Conservation (phyloP, 1,140 invertebrate species). For the Lordiphosa stackelbergi region DNA sequence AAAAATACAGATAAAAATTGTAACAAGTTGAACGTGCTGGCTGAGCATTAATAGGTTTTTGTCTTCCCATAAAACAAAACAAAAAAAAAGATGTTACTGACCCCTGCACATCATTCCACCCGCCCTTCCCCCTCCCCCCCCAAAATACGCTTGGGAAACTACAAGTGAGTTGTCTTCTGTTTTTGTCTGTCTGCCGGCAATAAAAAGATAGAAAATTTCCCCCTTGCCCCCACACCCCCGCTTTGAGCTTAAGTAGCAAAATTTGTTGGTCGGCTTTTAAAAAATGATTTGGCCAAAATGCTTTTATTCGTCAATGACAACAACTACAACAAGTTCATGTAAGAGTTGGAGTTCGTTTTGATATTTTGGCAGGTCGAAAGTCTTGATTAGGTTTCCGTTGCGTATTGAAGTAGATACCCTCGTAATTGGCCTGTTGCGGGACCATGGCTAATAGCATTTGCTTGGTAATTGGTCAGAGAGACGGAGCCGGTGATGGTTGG, state of each 20-base stretch:
- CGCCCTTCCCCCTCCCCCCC: neutral
- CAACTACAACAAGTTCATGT: slow-evolving; percentile 20
- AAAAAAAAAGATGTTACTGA: slow-evolving; percentile 6
- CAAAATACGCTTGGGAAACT: slow-evolving; percentile 35
- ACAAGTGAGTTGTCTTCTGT: slow-evolving; percentile 32
- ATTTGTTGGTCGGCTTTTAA: slow-evolving; percentile 46
- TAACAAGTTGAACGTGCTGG: slow-evolving; percentile 70
- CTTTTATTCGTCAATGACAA: slow-evolving; percentile 10
- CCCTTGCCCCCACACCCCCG: slow-evolving; percentile 8
- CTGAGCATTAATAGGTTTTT: slow-evolving; percentile 72
- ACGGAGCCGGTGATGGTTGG: slow-evolving; percentile 4
- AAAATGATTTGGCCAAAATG: slow-evolving; percentile 57
- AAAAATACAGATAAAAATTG: slow-evolving; percentile 55
- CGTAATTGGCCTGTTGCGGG: slow-evolving; percentile 47
- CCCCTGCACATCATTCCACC: neutral
- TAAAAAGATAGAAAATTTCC: slow-evolving; percentile 25
- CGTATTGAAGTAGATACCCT: slow-evolving; percentile 14
- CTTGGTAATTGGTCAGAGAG: slow-evolving; percentile 38
- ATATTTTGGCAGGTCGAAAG: slow-evolving; percentile 27
- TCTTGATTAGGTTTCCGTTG: slow-evolving; percentile 40
- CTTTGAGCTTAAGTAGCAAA: slow-evolving; percentile 29
- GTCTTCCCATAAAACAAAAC: slow-evolving; percentile 57
- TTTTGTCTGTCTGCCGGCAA: slow-evolving; percentile 29
- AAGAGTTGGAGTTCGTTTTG: slow-evolving; percentile 25
- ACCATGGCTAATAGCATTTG: slow-evolving; percentile 51